Conservation (phyloP, 2,113 vertebrate genomes). For the Hipposideros armiger region DNA sequence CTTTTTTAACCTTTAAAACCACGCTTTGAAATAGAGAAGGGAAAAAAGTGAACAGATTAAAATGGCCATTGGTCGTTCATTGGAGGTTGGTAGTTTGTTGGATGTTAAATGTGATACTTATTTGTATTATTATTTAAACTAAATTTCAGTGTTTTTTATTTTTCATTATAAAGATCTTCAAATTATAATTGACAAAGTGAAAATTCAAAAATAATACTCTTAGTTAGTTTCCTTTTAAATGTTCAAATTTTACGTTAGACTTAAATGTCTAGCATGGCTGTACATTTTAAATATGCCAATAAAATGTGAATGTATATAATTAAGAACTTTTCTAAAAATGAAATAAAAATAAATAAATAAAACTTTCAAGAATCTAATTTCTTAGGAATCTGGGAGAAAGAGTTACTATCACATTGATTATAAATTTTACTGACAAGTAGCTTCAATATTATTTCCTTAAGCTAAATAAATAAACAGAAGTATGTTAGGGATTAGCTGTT, state of each 20-base stretch:
- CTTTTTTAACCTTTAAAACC: background rate
- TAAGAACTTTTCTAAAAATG: slow-evolving; percentile 1
- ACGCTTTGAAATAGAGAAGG: slow-evolving; percentile 1
- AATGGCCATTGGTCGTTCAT: background rate
- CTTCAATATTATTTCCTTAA: slow-evolving; percentile 12
- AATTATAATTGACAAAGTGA: slow-evolving; percentile 23
- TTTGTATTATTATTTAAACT: slow-evolving; percentile 24
- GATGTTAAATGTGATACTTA: background rate
- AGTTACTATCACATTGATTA: background rate
- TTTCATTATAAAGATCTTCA: slow-evolving; percentile 21
- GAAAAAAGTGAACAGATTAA: background rate
- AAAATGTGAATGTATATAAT: background rate
- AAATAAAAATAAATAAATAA: slow-evolving; percentile 5
- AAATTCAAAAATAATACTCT: slow-evolving; percentile 23
- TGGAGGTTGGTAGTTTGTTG: background rate
- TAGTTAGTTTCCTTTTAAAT: slow-evolving; percentile 6
- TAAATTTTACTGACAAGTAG: slow-evolving; percentile 43
- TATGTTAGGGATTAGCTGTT: background rate
- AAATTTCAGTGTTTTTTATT: background rate
- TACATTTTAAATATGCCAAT: background rate
- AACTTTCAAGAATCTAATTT: background rate
- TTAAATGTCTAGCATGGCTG: background rate
- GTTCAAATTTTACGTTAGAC: background rate
- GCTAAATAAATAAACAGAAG: background rate
- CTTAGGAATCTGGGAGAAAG: background rate